A percentile compares a stretch with the other conserved stretches of the same genome.
phyloP scores from a whole-genome alignment of 23 tunicate species.

The Styela plicata region DNA sequence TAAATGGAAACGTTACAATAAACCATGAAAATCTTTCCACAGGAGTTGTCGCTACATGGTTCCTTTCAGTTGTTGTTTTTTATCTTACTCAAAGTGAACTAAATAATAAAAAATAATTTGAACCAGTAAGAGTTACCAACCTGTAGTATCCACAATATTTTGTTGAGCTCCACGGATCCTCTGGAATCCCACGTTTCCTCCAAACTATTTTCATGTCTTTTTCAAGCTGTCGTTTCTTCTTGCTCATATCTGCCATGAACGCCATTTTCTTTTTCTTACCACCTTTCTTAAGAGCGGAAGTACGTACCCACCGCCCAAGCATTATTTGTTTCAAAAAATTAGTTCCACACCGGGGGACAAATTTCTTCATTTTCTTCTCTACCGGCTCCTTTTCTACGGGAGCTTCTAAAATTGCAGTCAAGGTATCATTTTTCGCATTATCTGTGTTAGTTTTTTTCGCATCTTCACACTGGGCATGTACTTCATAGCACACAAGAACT shows the following conservation, averaged over 20 bases:
- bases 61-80: too few relatives aligned
- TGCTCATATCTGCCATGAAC: not conserved
- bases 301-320: not conserved
- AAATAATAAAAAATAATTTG: not conserved
- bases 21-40: too few relatives aligned
- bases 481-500: not conserved
- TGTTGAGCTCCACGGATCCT: slow-evolving; percentile 20
- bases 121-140: not conserved
- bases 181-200: slow-evolving; percentile 17
- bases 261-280: not conserved
- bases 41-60: too few relatives aligned
- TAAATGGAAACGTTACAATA: too few relatives aligned
- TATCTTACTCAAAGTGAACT: not conserved
- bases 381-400: not conserved
- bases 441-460: not conserved
- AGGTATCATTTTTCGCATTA: not conserved
- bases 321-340: not conserved
- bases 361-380: not conserved
- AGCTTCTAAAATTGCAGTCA: not conserved
- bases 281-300: not conserved
- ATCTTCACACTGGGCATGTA: not conserved
- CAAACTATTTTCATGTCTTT: slow-evolving; percentile 14
- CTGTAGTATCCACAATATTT: slow-evolving; percentile 24
- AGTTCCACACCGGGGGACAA: not conserved
- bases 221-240: not conserved